Evolutionary conservation across 2,888 invertebrate genomes (phyloP), one percentile per base, ranked within the genome.

Genomic region (Andrena fulva): DNA sequence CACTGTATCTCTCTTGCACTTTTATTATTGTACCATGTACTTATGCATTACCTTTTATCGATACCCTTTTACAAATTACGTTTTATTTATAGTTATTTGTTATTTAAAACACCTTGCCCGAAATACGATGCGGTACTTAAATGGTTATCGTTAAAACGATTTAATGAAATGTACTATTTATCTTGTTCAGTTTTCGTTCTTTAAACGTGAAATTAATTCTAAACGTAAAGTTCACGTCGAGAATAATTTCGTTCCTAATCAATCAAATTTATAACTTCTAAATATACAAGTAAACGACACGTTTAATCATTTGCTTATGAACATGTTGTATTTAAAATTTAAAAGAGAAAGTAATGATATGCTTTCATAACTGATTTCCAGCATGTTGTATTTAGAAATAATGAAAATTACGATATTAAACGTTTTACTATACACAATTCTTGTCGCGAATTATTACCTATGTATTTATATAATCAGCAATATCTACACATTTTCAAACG

Each of bases 41-140:
- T 84, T 84, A 83, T 71, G 54, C 5, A 60, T 52, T 62, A 62
- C 29, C 70, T 83, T 81, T 60, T 64, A 75, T 60, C 16, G n/a
- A 78, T 66, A 69, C 33, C 29, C 63, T 60, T 56, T 59, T 69
- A 60, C 8, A 60, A 77, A 56, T 72, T 62, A 62, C 56, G 62
- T 59, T 66, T 66, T 48, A 54, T 75, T 82, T 82, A 71, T 75
- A 42, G 20, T 77, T 67, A 52, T 20, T 62, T 56, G 33, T 71
- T 66, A 60, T 42, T 52, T 78, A 71, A 54, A 82, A 69, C 67
- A 71, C 24, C 27, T 74, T 64, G 35, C 29, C 50, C 33, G n/a
- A 35, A 81, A 72, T 72, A 68, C n/a, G 62, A 52, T 29, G 59
- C 12, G 48, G 82, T 82, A 82, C 81, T 82, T 82, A 82, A 82